Conservation (phyloP, 2,888 invertebrate genomes). For the Eueremaeus valkanovi region DNA sequence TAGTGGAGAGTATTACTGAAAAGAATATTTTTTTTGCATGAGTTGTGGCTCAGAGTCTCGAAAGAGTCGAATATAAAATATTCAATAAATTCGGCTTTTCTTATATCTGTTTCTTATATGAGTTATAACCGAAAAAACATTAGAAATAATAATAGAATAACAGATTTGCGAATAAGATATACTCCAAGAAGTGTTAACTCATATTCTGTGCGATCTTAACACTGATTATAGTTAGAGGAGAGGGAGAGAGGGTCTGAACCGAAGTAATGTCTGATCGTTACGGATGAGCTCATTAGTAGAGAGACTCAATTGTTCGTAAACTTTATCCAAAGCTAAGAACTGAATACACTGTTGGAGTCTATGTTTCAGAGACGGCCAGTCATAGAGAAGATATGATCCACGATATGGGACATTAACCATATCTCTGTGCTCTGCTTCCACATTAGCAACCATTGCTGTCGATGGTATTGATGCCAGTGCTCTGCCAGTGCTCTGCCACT, state of each 20-base stretch:
- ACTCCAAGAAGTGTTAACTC: too few relatives aligned
- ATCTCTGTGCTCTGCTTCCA: conserved; percentile 20
- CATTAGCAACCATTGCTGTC: conserved; percentile 28
- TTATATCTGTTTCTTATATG: not conserved
- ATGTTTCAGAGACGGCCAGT: not conserved
- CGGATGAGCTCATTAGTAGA: conserved; percentile 30
- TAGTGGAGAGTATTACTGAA: not conserved
- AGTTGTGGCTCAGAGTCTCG: not conserved
- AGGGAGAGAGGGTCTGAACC: not conserved
- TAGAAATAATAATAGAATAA: too few relatives aligned
- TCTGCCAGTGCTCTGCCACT: not conserved
- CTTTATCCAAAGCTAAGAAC: not conserved
- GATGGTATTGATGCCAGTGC: conserved; percentile 11
- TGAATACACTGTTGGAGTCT: not conserved
- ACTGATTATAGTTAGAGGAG: too few relatives aligned
- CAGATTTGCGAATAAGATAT: too few relatives aligned
- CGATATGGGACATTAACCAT: conserved; percentile 26
- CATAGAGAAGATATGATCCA: not conserved
- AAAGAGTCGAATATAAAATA: not conserved
- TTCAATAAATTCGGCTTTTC: not conserved
- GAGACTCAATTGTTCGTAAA: conserved; percentile 16
- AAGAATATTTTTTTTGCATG: not conserved
- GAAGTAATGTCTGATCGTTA: conserved; percentile 15
- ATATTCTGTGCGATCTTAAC: too few relatives aligned
- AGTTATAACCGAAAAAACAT: too few relatives aligned